Base-by-base conservation (phyloP, 1,140 invertebrate genomes). In the Tetramorium parvispinum region DNA sequence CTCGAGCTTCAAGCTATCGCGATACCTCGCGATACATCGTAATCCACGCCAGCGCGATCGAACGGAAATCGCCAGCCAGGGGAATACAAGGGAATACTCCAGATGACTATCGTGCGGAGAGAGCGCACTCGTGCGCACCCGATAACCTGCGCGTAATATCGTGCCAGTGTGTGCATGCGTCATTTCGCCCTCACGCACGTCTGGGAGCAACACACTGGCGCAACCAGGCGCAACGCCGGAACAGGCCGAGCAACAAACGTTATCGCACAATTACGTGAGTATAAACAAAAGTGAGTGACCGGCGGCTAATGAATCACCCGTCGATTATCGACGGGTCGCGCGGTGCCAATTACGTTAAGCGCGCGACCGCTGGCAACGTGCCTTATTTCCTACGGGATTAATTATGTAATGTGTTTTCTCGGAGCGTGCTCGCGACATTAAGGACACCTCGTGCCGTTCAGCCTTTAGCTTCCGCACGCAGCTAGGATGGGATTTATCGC, bases 261-360 rank as follows among this genome's bases (percentile, higher is more conserved):
- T 83, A 49, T 75, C 57, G 79, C 66, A 83, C 55, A 75, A 83
- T 75, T 83, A 83, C 24, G 79, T 75, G 68, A 83, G 79, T 83
- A 83, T 83, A 75, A 61, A 73, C 68, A 83, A 32, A 32, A 83
- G 68, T 18, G 13, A 16, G 18, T 32, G 40, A 59, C 18, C 65
- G 37, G 18, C 53, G 51, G 37, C 13, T 46, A 18, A 57, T 73
- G 51, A 37, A 37, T 75, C 40, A 27, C 49, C 16, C 37, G 37
- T 2, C 16, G 10, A 70, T 73, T 49, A 11, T 59, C 55, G 5
- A 24, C 2, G 10, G 10, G 3, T 8, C 7, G 21, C n/a, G 1
- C 21, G 7, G 13, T 37, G 8, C 71, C 16, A 27, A 3, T 71
- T 46, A 46, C 3, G 13, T 21, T 40, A 46, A 46, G 7, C 8